Evolutionary conservation across 2,797 vertebrate genomes (phyloP).

Genomic region (Darevskia mixta): DNA sequence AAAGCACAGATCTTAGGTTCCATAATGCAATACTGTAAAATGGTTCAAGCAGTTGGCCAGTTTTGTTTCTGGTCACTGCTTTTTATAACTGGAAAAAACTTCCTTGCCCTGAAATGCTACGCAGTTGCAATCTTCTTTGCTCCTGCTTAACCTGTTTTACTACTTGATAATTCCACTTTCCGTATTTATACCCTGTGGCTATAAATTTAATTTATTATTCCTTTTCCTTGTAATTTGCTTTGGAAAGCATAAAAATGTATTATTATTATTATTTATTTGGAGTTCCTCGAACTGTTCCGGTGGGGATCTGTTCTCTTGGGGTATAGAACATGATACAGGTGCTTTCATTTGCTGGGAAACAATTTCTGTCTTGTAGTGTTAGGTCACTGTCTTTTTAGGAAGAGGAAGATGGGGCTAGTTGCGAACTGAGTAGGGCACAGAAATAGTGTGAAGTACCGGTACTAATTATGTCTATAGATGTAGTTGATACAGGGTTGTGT

Average conservation of each 20-base stretch:
- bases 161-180: background rate
- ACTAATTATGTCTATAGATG: background rate
- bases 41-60: background rate
- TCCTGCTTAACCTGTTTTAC: background rate
- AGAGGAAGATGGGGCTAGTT: background rate
- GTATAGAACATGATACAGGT: fast-evolving
- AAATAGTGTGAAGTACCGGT: background rate
- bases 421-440: background rate
- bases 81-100: background rate
- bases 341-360: background rate
- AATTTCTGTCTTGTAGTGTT: background rate
- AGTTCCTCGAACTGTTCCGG: constrained; percentile 30
- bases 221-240: background rate
- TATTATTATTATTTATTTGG: background rate
- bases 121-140: background rate
- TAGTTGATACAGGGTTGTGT: background rate
- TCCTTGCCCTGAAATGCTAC: background rate
- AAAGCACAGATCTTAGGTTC: background rate
- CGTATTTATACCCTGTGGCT: background rate
- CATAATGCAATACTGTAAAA: background rate
- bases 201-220: constrained; percentile 39
- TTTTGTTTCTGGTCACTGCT: constrained; percentile 23
- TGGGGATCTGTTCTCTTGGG: constrained; percentile 32
- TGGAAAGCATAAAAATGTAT: background rate
- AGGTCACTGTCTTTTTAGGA: background rate